A percentile compares a stretch with the other conserved stretches of the same genome.
Conservation (phyloP, 1,140 invertebrate genomes). For the Chymomyza costata region DNA sequence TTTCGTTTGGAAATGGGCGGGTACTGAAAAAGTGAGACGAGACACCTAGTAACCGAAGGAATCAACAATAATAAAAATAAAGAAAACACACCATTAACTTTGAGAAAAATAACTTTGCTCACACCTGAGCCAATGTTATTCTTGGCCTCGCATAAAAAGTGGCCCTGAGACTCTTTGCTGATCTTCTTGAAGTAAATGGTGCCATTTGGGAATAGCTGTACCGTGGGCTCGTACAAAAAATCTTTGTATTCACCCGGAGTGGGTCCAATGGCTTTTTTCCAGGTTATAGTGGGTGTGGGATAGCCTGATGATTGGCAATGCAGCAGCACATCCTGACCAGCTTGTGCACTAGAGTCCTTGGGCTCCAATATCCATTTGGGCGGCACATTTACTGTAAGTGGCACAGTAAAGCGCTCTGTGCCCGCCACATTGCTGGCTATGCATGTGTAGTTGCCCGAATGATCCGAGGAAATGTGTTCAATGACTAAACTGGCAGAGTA, state of each 20-base stretch:
- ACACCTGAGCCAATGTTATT: constrained; percentile 92
- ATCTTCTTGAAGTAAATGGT: constrained; percentile 87
- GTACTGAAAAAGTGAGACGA: constrained; percentile 78
- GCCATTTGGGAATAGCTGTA: constrained; percentile 87
- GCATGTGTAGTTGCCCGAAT: constrained; percentile 93
- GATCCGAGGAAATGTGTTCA: constrained; percentile 87
- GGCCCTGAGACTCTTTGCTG: constrained; percentile 89
- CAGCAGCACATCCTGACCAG: constrained; percentile 87
- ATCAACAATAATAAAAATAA: not conserved
- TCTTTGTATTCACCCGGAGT: constrained; percentile 91
- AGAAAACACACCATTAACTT: constrained; percentile 86
- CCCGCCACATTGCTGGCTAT: constrained; percentile 90
- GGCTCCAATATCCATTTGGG: constrained; percentile 94
- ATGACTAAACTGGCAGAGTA: constrained; percentile 93
- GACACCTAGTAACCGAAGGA: constrained; percentile 1
- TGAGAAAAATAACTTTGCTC: constrained; percentile 90
- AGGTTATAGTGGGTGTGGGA: constrained; percentile 89
- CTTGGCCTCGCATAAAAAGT: constrained; percentile 93
- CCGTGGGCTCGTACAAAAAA: constrained; percentile 84
- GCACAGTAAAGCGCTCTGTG: constrained; percentile 83
- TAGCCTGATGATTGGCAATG: constrained; percentile 95
- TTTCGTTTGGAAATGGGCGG: constrained; percentile 89
- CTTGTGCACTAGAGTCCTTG: constrained; percentile 88
- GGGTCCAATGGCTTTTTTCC: constrained; percentile 89
- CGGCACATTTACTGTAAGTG: constrained; percentile 90